Percentiles rank a stretch among this genome's conserved stretches.
phyloP scores from a whole-genome alignment of 2,888 invertebrate genomes.

The Smittia aterrima region DNA sequence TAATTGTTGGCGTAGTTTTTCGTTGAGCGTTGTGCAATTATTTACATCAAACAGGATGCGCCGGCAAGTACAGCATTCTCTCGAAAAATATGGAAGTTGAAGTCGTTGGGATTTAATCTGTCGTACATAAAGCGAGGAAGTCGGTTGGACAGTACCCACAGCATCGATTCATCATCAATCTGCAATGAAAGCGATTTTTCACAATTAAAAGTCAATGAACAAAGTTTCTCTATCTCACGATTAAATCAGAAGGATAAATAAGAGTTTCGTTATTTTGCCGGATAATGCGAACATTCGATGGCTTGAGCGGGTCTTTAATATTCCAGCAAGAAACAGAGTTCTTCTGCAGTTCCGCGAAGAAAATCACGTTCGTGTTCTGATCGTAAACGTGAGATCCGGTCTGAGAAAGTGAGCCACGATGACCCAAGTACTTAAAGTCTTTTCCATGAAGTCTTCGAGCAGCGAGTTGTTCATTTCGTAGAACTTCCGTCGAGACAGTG shows the following conservation, averaged over 20 bases:
- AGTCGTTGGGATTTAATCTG: slow-evolving; percentile 58
- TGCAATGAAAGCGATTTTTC: neutral
- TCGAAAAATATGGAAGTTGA: slow-evolving; percentile 65
- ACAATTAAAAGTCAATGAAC: neutral
- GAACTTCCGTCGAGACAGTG: slow-evolving; percentile 22
- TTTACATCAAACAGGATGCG: neutral
- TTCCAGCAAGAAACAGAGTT: slow-evolving; percentile 79
- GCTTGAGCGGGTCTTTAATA: slow-evolving; percentile 55
- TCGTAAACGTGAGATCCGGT: slow-evolving; percentile 69
- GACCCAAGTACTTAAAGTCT: slow-evolving; percentile 62
- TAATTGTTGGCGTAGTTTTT: neutral
- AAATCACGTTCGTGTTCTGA: slow-evolving; percentile 60
- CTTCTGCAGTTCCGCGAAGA: slow-evolving; percentile 68
- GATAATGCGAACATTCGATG: slow-evolving; percentile 59
- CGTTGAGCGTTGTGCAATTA: slow-evolving; percentile 45
- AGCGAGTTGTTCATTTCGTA: slow-evolving; percentile 50
- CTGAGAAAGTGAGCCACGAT: slow-evolving; percentile 64
- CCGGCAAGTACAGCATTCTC: slow-evolving; percentile 48
- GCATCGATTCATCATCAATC: slow-evolving; percentile 16
- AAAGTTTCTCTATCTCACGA: neutral
- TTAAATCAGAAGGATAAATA: slow-evolving; percentile 69
- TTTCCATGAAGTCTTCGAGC: slow-evolving; percentile 57
- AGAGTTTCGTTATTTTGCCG: slow-evolving; percentile 61
- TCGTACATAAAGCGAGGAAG: slow-evolving; percentile 68
- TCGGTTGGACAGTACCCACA: slow-evolving; percentile 18